A percentile compares a stretch with the other conserved stretches of the same genome.
These are phyloP conservation scores for Exocentrus adspersus DNA, from an alignment of 2,888 invertebrate genomes.

Conservation along the genomic window DNA sequence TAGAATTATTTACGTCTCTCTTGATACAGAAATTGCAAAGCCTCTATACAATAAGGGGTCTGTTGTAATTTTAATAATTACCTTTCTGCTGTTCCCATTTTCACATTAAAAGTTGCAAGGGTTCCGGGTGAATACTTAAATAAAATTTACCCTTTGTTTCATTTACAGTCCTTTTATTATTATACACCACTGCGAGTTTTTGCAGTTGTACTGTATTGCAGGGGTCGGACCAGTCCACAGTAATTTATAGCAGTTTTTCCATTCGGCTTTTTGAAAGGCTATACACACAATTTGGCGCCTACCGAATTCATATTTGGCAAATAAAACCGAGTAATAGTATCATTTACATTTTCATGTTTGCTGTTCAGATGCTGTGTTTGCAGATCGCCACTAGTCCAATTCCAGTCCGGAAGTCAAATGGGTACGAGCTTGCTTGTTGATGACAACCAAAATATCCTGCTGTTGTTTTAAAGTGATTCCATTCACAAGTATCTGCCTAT, in stretches of 20 bases:
- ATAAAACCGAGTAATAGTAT: neutral
- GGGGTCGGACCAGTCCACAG: neutral
- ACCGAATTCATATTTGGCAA: constrained; percentile 1
- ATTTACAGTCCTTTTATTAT: constrained; percentile 17
- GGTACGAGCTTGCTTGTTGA: neutral
- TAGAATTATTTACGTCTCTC: neutral
- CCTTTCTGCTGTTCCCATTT: neutral
- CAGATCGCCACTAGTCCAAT: neutral
- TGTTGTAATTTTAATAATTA: constrained; percentile 8
- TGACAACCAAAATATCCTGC: too few relatives aligned
- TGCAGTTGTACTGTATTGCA: constrained; percentile 2
- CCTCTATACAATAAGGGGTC: neutral
- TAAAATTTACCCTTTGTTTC: constrained; percentile 16
- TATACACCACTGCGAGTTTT: constrained; percentile 9
- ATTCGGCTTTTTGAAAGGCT: constrained; percentile 2
- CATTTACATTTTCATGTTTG: neutral
- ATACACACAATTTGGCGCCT: constrained; percentile 2
- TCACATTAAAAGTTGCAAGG: constrained; percentile 8
- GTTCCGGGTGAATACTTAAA: constrained; percentile 12
- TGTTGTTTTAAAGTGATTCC: too few relatives aligned
- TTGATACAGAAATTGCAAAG: neutral
- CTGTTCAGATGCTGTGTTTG: neutral
- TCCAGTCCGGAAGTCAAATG: neutral
- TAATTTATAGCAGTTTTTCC: constrained; percentile 8
- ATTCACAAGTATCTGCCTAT: too few relatives aligned